Base-by-base conservation (phyloP, 2,888 invertebrate genomes). In the Cosmia trapezina region DNA sequence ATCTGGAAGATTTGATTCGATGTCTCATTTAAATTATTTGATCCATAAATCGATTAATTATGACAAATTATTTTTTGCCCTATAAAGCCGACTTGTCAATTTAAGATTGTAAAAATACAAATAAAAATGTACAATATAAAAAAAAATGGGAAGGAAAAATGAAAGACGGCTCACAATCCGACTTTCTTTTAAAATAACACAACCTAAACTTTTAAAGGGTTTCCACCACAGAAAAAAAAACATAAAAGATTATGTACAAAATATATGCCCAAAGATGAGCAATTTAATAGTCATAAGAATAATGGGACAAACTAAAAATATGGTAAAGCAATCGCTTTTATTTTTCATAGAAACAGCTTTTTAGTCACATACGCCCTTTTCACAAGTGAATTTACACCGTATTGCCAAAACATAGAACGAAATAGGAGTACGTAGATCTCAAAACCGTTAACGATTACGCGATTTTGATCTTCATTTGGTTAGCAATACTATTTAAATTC, bases 1-100 rank as follows among this genome's bases (percentile, higher is more conserved):
- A 54, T 28, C 33, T 82, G 70, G 71, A 82, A 82, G 78, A 61
- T 82, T 69, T 4, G 4, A 56, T 77, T 81, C 70, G 60, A 65
- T 69, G 69, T 69, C 12, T 64, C 19, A 53, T 68, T 76, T 8
- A 41, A 7, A 19, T 61, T 22, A 56, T 6, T 51, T 43, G n/a
- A 47, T n/a, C 45, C 33, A 0, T 22, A 51, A 59, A 33, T 56
- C 2, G 43, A 22, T 9, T n/a, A n/a, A 33, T 9, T n/a, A n/a
- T 7, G 41, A 62, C n/a, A 51, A n/a, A 33, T 33, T n/a, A 19
- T 54, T 47, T 22, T n/a, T 17, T 33, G 12, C 3, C 43, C 0
- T 43, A 17, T n/a, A 47, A 43, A 54, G 6, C 28, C 9, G 17
- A 75, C 33, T 43, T 6, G 14, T 22, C 41, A 49, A 78, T 37